phyloP scores from a whole-genome alignment of 2,888 invertebrate genomes.

The Amorpha juglandis region DNA sequence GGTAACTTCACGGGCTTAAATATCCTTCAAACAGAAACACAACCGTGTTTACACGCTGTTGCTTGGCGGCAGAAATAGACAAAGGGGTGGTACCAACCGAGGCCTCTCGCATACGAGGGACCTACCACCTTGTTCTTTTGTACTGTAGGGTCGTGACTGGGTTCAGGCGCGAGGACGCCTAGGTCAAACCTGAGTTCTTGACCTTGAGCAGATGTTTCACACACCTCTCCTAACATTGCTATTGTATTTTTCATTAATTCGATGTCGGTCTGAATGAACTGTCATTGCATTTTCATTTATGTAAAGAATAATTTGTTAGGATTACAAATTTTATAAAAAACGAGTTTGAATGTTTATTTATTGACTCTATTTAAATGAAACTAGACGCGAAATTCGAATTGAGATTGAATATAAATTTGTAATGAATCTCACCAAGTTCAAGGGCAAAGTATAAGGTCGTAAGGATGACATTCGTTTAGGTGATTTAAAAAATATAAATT shows the following conservation, averaged over 20 bases:
- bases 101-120: too few relatives aligned
- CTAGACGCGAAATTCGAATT: slow-evolving; percentile 12
- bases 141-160: not conserved
- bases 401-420: not conserved
- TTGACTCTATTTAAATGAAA: slow-evolving; percentile 4
- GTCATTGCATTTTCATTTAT: slow-evolving; percentile 6
- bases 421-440: not conserved
- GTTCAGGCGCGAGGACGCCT: not conserved
- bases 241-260: not conserved
- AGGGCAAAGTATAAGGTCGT: not conserved
- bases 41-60: too few relatives aligned
- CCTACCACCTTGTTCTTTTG: too few relatives aligned
- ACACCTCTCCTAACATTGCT: not conserved
- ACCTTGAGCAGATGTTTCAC: not conserved
- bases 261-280: not conserved
- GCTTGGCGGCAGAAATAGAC: too few relatives aligned
- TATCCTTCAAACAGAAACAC: too few relatives aligned
- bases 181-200: not conserved
- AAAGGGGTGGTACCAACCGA: too few relatives aligned
- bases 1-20: too few relatives aligned
- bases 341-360: slow-evolving; percentile 2
- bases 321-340: not conserved
- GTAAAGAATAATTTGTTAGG: not conserved
- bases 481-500: not conserved
- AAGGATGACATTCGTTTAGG: slow-evolving; percentile 5